Conservation (phyloP, 1,140 invertebrate species). For the Zaprionus ornatus region DNA sequence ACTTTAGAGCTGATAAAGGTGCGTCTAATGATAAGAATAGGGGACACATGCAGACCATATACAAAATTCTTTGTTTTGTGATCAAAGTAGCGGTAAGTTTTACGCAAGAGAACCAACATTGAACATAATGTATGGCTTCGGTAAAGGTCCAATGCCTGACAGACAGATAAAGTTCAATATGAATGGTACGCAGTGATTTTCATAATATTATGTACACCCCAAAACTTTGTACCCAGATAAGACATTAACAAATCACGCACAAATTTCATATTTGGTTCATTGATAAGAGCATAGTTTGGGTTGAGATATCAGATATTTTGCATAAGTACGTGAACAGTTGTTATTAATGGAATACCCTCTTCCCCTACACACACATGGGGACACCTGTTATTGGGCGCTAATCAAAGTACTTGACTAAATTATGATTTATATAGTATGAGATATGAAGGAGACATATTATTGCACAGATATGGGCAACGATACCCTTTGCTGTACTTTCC, state of each 20-base stretch:
- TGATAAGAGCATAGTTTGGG: background rate
- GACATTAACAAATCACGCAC: constrained; percentile 14
- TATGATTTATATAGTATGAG: constrained; percentile 54
- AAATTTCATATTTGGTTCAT: constrained; percentile 5
- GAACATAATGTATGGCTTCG: background rate
- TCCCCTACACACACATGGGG: too few relatives aligned
- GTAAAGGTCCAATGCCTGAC: background rate
- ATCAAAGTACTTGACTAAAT: constrained; percentile 61
- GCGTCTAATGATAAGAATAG: constrained; percentile 25
- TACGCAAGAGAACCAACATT: background rate
- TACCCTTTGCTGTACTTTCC: background rate
- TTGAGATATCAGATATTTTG: background rate
- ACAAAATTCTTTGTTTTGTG: constrained; percentile 17
- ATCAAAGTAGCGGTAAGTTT: background rate
- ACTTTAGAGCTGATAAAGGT: constrained; percentile 33
- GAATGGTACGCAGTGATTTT: background rate
- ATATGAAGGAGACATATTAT: constrained; percentile 13
- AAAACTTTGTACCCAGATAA: constrained; percentile 15
- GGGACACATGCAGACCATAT: background rate
- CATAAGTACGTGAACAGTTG: constrained; percentile 13
- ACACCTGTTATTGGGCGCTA: constrained; percentile 53
- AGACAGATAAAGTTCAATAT: background rate
- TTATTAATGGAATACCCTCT: background rate
- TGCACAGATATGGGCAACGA: constrained; percentile 2
- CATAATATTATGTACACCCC: background rate